Conservation (phyloP, 2,888 invertebrate genomes). For the Alloscopus bannaensis region DNA sequence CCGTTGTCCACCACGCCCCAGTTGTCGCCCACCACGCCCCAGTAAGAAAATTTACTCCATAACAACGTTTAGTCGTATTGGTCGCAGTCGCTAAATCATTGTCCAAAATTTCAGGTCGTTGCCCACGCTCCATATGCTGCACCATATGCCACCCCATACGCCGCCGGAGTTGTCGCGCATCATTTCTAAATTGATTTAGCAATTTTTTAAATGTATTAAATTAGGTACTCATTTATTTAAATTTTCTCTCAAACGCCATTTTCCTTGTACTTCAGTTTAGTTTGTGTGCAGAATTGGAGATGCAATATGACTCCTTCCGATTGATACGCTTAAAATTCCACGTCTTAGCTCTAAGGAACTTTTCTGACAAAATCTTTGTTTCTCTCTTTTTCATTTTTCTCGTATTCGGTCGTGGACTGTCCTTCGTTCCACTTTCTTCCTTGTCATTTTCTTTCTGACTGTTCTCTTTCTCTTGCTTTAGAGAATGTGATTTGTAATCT, state of each 20-base stretch:
- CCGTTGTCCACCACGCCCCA: constrained; percentile 22
- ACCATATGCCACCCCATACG: neutral
- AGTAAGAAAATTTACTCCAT: too few relatives aligned
- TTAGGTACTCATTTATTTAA: constrained; percentile 29
- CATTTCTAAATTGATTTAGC: constrained; percentile 22
- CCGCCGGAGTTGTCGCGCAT: neutral
- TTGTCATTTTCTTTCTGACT: too few relatives aligned
- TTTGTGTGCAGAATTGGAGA: neutral
- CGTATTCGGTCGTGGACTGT: too few relatives aligned
- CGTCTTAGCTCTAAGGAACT: neutral
- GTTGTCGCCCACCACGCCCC: constrained; percentile 16
- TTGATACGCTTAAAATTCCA: constrained; percentile 37
- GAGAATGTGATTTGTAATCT: too few relatives aligned
- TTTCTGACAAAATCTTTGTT: neutral
- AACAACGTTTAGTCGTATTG: too few relatives aligned
- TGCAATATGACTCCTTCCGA: neutral
- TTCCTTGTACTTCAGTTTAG: constrained; percentile 28
- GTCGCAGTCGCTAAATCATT: too few relatives aligned
- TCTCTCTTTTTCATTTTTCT: neutral
- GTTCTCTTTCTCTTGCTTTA: too few relatives aligned
- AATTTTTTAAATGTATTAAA: constrained; percentile 36
- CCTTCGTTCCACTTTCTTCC: too few relatives aligned
- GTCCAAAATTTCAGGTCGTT: too few relatives aligned
- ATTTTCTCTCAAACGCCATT: constrained; percentile 13
- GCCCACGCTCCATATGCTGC: too few relatives aligned